Conservation (phyloP, 92 coral and sea anemone genomes). For the Heteractis magnifica region DNA sequence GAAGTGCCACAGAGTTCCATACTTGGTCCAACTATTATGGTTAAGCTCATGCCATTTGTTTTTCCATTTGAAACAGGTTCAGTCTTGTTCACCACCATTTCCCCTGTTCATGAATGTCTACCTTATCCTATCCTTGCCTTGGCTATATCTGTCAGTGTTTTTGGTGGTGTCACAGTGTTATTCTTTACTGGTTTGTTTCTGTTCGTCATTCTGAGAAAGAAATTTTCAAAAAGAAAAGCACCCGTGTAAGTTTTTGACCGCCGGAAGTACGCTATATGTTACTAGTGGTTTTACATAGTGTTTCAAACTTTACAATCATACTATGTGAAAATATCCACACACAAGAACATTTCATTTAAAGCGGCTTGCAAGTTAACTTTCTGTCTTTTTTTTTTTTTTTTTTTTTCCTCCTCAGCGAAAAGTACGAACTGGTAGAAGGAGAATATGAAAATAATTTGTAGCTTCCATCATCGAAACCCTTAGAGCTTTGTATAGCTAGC, state of each 20-base stretch:
- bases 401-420: neutral
- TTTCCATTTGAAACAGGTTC: neutral
- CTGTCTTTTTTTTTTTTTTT: neutral
- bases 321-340: neutral
- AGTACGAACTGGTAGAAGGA: neutral
- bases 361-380: neutral
- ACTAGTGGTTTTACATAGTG: too few relatives aligned
- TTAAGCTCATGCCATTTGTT: neutral
- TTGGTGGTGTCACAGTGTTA: neutral
- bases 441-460: neutral
- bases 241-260: neutral
- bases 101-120: neutral
- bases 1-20: neutral
- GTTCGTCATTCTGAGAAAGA: neutral
- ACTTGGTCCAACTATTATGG: neutral
- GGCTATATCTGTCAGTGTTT: neutral
- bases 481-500: too few relatives aligned
- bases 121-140: neutral
- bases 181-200: neutral
- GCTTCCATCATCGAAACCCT: too few relatives aligned
- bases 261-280: neutral
- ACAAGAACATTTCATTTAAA: neutral
- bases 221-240: neutral
- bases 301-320: neutral
- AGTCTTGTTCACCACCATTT: neutral